phyloP scores from a whole-genome alignment of 2,888 invertebrate genomes.

The Cryptocephalus primarius region DNA sequence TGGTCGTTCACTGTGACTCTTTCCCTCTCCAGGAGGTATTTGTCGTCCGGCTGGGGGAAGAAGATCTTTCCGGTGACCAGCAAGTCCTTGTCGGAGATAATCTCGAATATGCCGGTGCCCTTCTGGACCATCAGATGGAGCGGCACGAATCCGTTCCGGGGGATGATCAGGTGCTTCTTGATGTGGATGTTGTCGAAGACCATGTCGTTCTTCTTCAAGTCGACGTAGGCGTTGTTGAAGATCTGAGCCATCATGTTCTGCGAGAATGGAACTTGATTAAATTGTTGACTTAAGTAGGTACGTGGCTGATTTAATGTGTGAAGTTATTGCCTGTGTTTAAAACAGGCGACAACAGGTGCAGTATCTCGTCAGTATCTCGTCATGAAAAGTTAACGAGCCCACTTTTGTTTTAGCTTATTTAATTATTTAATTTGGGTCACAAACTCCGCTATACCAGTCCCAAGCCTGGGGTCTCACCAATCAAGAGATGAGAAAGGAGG shows the following conservation, averaged over 20 bases:
- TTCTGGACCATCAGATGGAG: slow-evolving; percentile 34
- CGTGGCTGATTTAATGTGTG: no score
- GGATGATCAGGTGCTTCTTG: slow-evolving; percentile 25
- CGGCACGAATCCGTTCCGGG: slow-evolving; percentile 32
- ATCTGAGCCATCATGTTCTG: not conserved
- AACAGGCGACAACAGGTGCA: no score
- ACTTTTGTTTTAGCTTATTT: no score
- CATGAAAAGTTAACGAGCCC: no score
- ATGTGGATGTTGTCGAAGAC: slow-evolving; percentile 33
- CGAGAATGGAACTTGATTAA: no score
- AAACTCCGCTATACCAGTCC: no score
- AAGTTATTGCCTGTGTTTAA: no score
- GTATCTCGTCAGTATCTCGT: no score
- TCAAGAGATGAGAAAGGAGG: no score
- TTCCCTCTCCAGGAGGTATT: slow-evolving; percentile 42
- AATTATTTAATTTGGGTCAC: no score
- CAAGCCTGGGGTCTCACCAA: no score
- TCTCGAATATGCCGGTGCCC: slow-evolving; percentile 35
- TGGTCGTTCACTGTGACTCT: slow-evolving; percentile 31
- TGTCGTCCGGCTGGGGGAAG: slow-evolving; percentile 45
- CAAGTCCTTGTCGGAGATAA: slow-evolving; percentile 45
- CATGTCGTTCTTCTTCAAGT: slow-evolving; percentile 14
- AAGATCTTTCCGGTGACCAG: slow-evolving; percentile 61
- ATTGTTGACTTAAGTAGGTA: no score
- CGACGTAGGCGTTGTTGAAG: not conserved